Evolutionary conservation across 35 echinoderm and acorn worm species (phyloP).

Genomic region (Eucidaris tribuloides): DNA sequence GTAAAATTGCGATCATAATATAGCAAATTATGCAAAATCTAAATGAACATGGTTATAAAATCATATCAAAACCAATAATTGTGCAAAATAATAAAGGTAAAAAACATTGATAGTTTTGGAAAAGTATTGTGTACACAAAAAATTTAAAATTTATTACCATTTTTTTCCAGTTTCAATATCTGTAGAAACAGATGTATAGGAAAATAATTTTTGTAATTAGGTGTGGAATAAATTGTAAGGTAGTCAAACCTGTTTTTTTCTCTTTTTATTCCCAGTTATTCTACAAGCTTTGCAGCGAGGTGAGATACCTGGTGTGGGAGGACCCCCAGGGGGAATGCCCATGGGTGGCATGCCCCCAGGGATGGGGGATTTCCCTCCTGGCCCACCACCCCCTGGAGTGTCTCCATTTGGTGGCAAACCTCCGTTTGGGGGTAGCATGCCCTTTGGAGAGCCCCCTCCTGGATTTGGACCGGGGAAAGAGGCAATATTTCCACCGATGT

Average conservation of each 20-base stretch:
- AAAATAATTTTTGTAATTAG: too few species aligned
- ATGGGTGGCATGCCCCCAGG: constrained; percentile 18
- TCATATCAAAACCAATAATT: too few species aligned
- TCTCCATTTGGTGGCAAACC: neutral
- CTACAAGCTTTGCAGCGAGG: constrained; percentile 1
- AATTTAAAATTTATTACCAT: too few species aligned
- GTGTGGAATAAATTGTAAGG: neutral
- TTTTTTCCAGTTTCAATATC: too few species aligned
- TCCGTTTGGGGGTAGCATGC: neutral
- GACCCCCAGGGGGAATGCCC: constrained; percentile 3
- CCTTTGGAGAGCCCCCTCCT: neutral
- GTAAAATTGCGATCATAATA: too few species aligned
- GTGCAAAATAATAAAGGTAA: too few species aligned
- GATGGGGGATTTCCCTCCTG: constrained; percentile 6
- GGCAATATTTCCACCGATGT: neutral
- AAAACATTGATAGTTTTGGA: too few species aligned
- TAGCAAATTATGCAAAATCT: too few species aligned
- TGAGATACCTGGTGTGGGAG: neutral
- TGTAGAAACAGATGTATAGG: too few species aligned
- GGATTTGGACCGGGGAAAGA: neutral
- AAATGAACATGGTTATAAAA: too few species aligned
- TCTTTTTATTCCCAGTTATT: neutral
- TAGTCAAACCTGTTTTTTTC: neutral
- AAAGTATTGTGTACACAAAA: too few species aligned
- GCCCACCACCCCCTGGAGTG: too few species aligned